Conservation (phyloP, 2,888 invertebrate species). For the Polydrusus cervinus region DNA sequence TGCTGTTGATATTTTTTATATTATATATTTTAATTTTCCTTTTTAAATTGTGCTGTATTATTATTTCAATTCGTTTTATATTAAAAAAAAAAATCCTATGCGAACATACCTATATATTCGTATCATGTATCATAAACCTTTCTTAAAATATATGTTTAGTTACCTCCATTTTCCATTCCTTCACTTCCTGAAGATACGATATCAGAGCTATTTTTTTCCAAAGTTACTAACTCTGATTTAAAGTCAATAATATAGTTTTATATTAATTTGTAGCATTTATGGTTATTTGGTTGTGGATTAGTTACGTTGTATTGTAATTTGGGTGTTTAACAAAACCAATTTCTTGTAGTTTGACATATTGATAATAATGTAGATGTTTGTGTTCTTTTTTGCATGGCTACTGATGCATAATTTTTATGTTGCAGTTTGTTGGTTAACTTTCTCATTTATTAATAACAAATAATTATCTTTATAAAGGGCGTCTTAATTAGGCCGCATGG, state of each 20-base stretch:
- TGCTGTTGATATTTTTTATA: slow-evolving; percentile 33
- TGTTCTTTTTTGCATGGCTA: slow-evolving; percentile 17
- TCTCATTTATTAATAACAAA: not conserved
- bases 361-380: not conserved
- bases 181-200: slow-evolving; percentile 58
- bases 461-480: not conserved
- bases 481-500: no score
- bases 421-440: not conserved
- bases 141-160: slow-evolving; percentile 17
- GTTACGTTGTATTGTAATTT: slow-evolving; percentile 6
- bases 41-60: slow-evolving; percentile 18
- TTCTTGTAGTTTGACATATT: slow-evolving; percentile 7
- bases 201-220: slow-evolving; percentile 63
- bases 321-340: not conserved
- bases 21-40: not conserved
- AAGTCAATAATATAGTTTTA: slow-evolving; percentile 9
- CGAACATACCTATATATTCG: not conserved
- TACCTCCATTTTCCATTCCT: slow-evolving; percentile 31
- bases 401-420: slow-evolving; percentile 4
- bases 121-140: not conserved
- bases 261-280: not conserved
- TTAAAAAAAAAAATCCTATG: no score
- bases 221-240: slow-evolving; percentile 50
- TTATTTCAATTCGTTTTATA: slow-evolving; percentile 23
- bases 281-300: slow-evolving; percentile 14